Evolutionary conservation across 2,113 vertebrate species (phyloP), one percentile per base, ranked within the genome.

Genomic region (Salvator merianae): DNA sequence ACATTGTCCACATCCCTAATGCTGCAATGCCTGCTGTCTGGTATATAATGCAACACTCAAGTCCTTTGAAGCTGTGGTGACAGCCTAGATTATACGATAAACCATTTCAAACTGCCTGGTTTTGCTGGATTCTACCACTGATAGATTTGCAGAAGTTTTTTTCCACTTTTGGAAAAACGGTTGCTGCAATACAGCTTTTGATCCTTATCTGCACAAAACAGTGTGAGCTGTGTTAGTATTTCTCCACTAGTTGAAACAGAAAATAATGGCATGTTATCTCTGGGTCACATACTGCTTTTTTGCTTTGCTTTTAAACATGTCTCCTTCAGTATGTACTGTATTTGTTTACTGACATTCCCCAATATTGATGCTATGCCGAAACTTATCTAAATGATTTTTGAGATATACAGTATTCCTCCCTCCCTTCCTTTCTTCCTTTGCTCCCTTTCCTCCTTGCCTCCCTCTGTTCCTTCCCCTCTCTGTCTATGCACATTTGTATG

Each of bases 211-310:
- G 28, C 28, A 65, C 6, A 2, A 47, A 71, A 69, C 53, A 3
- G 16, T 63, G 69, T 79, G 84, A 47, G 43, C 88, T 91, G 30
- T 38, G 28, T 62, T 79, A 50, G 79, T 89, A 88, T 71, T 95
- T 93, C 84, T 90, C 80, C 84, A 89, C 90, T 73, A 88, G 76
- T 66, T 91, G 72, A 53, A 76, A 87, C 32, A 22, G 74, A 32
- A 86, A 30, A 87, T 76, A 1, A 5, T 26, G 26, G 47, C 70
- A 18, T 59, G 36, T 79, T 93, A 86, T 90, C 75, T 79, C 24
- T 87, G 40, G 73, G 24, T 43, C 81, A 85, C 87, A 82, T 84
- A 69, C n/a, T 92, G 82, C 62, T 87, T 77, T 80, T 87, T 78
- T 12, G 7, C 14, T 83, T 80, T 82, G 80, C 55, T 34, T 50